A percentile compares a stretch with the other conserved stretches of the same genome.
Conservation (phyloP, 1,140 invertebrate species). For the Sminthurinus signatus region DNA sequence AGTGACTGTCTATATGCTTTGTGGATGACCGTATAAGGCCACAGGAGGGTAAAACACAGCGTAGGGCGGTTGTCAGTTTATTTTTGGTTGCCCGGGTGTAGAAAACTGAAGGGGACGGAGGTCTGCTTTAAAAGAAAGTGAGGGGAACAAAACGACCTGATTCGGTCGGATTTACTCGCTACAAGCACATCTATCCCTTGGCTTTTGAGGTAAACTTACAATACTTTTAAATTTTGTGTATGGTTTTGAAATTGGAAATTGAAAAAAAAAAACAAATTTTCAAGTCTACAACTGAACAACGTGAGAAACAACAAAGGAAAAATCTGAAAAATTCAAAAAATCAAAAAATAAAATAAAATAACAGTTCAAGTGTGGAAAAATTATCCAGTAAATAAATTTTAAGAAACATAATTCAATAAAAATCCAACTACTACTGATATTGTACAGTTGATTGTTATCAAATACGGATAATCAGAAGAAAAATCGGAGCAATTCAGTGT, state of each 20-base stretch:
- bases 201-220: slow-evolving; percentile 33
- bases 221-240: too few relatives aligned
- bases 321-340: not conserved
- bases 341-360: not conserved
- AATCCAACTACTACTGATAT: too few relatives aligned
- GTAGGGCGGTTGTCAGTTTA: slow-evolving; percentile 38
- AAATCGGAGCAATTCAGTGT: too few relatives aligned
- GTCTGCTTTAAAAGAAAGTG: slow-evolving; percentile 34
- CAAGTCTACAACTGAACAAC: too few relatives aligned
- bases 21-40: slow-evolving; percentile 41
- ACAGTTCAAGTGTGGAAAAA: not conserved
- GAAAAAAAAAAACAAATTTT: too few relatives aligned
- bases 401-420: too few relatives aligned
- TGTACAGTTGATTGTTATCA: too few relatives aligned
- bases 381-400: too few relatives aligned
- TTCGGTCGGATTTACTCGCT: slow-evolving; percentile 35
- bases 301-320: not conserved
- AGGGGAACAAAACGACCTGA: slow-evolving; percentile 31
- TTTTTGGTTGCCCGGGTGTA: slow-evolving; percentile 41
- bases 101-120: slow-evolving; percentile 30
- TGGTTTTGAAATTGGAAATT: too few relatives aligned
- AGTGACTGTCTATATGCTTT: slow-evolving; percentile 30
- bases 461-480: too few relatives aligned
- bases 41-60: slow-evolving; percentile 34
- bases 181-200: slow-evolving; percentile 39